Conservation (phyloP, 2,797 vertebrate species). For the Anabacerthia variegaticeps region DNA sequence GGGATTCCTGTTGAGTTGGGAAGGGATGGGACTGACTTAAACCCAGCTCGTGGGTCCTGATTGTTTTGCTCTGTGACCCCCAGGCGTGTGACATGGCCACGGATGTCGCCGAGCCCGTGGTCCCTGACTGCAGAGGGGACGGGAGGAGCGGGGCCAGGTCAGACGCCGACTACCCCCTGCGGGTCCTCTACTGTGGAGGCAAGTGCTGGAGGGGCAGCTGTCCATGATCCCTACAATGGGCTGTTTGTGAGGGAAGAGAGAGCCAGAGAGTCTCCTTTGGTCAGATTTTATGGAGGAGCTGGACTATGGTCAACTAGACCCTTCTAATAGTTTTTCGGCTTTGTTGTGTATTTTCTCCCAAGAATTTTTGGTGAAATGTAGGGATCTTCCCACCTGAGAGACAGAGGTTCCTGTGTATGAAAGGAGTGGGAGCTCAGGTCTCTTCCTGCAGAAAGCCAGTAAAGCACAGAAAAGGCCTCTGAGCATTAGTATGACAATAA, state of each 20-base stretch:
- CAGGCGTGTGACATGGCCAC: slow-evolving; percentile 85
- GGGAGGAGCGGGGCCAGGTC: slow-evolving; percentile 71
- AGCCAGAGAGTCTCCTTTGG: not conserved
- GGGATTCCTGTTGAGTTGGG: not conserved
- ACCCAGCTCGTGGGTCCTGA: not conserved
- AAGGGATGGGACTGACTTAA: not conserved
- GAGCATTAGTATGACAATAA: not conserved
- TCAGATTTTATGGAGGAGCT: not conserved
- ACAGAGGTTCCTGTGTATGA: not conserved
- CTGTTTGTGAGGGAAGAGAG: not conserved
- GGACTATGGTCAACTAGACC: not conserved
- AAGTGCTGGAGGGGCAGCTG: slow-evolving; percentile 45
- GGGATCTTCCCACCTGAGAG: not conserved
- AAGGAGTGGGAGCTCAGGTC: not conserved
- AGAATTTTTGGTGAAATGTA: not conserved
- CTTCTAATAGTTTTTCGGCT: not conserved
- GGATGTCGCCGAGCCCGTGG: slow-evolving; percentile 84
- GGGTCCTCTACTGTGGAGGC: slow-evolving; percentile 98
- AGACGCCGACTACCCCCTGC: slow-evolving; percentile 87
- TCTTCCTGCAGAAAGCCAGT: not conserved
- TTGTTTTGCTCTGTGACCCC: not conserved
- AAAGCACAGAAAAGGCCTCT: not conserved
- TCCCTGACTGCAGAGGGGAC: slow-evolving; percentile 85
- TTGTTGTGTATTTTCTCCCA: not conserved
- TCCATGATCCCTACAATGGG: not conserved